Base-by-base conservation (phyloP, 2,797 vertebrate genomes). In the Emydoidea blandingii region DNA sequence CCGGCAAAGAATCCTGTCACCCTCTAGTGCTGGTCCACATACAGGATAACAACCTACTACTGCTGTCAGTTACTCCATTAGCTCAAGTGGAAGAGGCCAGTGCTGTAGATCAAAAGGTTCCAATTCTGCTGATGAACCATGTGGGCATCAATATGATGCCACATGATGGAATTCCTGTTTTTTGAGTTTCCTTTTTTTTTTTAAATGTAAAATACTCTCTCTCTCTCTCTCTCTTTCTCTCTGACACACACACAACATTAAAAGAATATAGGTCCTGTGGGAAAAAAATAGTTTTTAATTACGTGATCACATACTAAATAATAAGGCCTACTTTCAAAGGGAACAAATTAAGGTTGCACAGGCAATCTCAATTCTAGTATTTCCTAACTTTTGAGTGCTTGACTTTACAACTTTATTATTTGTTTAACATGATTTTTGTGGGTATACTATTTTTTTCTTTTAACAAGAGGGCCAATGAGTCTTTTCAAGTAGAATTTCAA, bases 401-500 rank as follows among this genome's bases (percentile, higher is more conserved):
- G 15, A 65, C 34, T n/a, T 65, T n/a, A n/a, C 34, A 65, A 34
- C 15, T 16, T 65, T 65, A 65, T 19, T 65, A 34, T n/a, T 65
- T n/a, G 62, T 65, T 65, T 65, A 65, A 65, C 62, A n/a, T n/a
- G n/a, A 8, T n/a, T n/a, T n/a, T 65, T n/a, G 62, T 65, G 31
- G 62, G 31, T 19, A 65, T 62, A 34, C 62, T 34, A 16, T 15
- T 34, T 62, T 34, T 62, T 31, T 31, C 15, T 65, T 34, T 65
- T 74, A 41, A 74, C 23, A 44, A 44, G 68, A 44, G 11, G 9
- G 21, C 23, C 23, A 44, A 74, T 74, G 25, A 23, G 5, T 93
- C 95, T 87, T 49, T 0, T 18, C 90, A 83, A 81, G 96, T 96
- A 91, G 96, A 92, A 96, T 96, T 96, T 97, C 81, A 94, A 94